Evolutionary conservation across 2,888 invertebrate species (phyloP).

Genomic region (Microctonus aethiopoides): DNA sequence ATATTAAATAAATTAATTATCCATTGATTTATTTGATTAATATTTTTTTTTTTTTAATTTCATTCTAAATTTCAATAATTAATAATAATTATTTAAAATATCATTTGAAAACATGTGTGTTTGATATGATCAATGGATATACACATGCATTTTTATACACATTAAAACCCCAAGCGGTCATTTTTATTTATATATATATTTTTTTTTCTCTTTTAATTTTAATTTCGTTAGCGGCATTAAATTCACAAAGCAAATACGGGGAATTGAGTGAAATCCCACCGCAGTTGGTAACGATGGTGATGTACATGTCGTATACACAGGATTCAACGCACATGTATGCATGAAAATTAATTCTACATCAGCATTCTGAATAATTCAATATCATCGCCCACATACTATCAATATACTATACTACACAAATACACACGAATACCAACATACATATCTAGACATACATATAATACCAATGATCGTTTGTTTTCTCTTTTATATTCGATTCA

Average conservation of each 20-base stretch:
- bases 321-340: conserved; percentile 12
- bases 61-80: too few relatives aligned
- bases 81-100: too few relatives aligned
- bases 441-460: neutral
- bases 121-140: too few relatives aligned
- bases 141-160: neutral
- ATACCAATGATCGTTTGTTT: neutral
- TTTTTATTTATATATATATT: neutral
- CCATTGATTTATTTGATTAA: conserved; percentile 6
- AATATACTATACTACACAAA: too few relatives aligned
- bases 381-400: conserved; percentile 32
- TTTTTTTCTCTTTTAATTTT: neutral
- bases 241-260: conserved; percentile 22
- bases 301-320: neutral
- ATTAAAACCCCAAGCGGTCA: conserved; percentile 12
- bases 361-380: conserved; percentile 48
- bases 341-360: conserved; percentile 42
- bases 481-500: neutral
- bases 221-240: neutral
- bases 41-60: too few relatives aligned
- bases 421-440: neutral
- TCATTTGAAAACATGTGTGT: too few relatives aligned
- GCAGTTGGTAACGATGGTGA: neutral
- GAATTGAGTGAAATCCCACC: conserved; percentile 19
- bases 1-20: neutral